Evolutionary conservation across 2,797 vertebrate species (phyloP), one percentile per base, ranked within the genome.

Genomic region (Bovichtus diacanthus): DNA sequence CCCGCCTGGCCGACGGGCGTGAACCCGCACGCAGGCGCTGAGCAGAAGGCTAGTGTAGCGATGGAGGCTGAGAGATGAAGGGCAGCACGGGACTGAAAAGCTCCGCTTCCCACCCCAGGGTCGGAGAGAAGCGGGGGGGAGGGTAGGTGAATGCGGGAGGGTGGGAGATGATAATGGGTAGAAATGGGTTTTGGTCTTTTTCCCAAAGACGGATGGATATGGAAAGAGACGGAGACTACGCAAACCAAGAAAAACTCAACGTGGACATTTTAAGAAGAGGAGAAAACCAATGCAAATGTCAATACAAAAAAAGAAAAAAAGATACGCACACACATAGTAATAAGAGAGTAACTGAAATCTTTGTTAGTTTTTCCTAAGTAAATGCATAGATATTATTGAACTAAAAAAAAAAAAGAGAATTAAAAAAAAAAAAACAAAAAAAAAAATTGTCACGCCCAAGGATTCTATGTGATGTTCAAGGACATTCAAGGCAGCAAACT

Each of bases 1-100:
- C 88, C 92, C 53, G 95, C 95, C 92, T 97, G 97, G 97, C 97
- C 97, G 12, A 93, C 92, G 59, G 88, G 96, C 8, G 95, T 96
- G 66, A 96, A 95, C 76, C 96, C 96, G 65, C 96, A 96, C 86
- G 90, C 95, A 2, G 90, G 95, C 23, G 77, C 95, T 2, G 96
- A 98, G 96, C 96, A 98, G 91, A 97, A 97, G 95, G 97, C 96
- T 91, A 99, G 96, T n/a, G 96, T 97, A 59, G 95, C 96, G 80
- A 97, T 98, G 96, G 97, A 99, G 93, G 98, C 98, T 0, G 97
- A 99, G 94, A 98, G 98, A 98, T 99, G 97, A 99, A 96, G 92
- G 89, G 93, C 92, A 53, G 78, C 91, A 93, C 66, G 72, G 90
- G 81, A 88, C 83, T 88, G 78, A 70, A 34, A 53, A 66, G 31